Base-by-base conservation (phyloP, 2,888 invertebrate species). In the Ecliptopera silaceata region DNA sequence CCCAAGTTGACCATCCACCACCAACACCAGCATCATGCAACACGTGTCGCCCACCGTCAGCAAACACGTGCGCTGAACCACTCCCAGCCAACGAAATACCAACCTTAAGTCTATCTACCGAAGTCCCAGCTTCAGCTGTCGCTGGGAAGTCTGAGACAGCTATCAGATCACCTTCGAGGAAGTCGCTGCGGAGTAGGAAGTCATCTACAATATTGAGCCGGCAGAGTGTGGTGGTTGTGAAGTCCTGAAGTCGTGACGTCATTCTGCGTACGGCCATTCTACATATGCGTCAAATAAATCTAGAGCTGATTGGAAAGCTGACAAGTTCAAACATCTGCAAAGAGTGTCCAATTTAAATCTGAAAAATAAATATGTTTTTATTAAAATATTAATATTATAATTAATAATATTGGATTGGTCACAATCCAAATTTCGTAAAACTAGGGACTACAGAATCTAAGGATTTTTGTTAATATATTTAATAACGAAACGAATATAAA, bases 171-270 rank as follows among this genome's bases (percentile, higher is more conserved):
- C 11, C 48, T 4, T 58, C 57, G 1, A 58, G 34, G 34, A 58
- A 49, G 17, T 49, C 48, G 6, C 12, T 58, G 8, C 48, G 44
- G 3, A 58, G 48, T 13, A 22, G 32, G 15, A 58, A 52, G 20
- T 44, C 47, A 3, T 39, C 51, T 4, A 46, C 34, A 3, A 8
- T 13, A 4, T 10, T 18, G 0, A 39, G 13, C 12, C 20, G 17
- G n/a, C 44, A 32, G 2, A 39, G 38, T 34, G 17, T 52, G 1
- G 53, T 47, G 13, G 47, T 52, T 4, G 52, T 48, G 8, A 51
- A 47, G 13, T 17, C 50, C 1, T 39, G 18, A 50, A 12, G 1
- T 13, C 6, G 22, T 22, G 22, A 22, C 22, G 22, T 22, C n/a
- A n/a, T 26, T 26, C 26, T 26, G 6, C 5, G 26, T 26, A 26